A percentile compares a stretch with the other conserved stretches of the same genome.
Evolutionary conservation across 1,140 invertebrate genomes (phyloP).

Genomic region (Tetragonula clypearis): DNA sequence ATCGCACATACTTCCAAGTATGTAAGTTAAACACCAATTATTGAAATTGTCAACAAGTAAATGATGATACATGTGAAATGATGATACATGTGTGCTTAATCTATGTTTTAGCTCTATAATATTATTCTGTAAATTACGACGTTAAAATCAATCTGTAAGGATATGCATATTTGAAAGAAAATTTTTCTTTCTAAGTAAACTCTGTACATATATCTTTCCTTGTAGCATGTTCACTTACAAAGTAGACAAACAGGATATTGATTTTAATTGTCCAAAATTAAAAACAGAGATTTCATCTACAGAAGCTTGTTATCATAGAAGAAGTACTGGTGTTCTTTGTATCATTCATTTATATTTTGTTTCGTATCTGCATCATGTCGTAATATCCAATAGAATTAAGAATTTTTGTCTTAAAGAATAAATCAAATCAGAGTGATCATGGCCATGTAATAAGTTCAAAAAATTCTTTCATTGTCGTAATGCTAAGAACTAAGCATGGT

Average conservation of each 20-base stretch:
- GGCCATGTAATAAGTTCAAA: neutral
- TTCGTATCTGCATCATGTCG: neutral
- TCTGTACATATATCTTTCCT: neutral
- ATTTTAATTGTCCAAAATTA: no score
- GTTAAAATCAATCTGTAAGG: neutral
- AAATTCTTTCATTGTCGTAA: neutral
- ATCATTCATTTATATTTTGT: neutral
- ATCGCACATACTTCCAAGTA: constrained; percentile 28
- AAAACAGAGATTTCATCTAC: no score
- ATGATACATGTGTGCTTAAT: neutral
- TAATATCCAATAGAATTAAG: neutral
- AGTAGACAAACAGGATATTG: neutral
- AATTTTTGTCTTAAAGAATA: neutral
- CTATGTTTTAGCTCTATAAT: neutral
- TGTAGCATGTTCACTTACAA: neutral
- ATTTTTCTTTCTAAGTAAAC: neutral
- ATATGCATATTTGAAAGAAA: neutral
- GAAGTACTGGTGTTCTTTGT: neutral
- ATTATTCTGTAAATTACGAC: neutral
- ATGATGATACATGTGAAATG: neutral
- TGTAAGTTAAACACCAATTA: constrained; percentile 29
- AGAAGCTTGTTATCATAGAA: neutral
- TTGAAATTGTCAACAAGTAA: constrained; percentile 17
- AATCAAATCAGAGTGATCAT: neutral
- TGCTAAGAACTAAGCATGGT: neutral